Evolutionary conservation across 2,888 invertebrate genomes (phyloP).

Genomic region (Yponomeuta plumbellus): DNA sequence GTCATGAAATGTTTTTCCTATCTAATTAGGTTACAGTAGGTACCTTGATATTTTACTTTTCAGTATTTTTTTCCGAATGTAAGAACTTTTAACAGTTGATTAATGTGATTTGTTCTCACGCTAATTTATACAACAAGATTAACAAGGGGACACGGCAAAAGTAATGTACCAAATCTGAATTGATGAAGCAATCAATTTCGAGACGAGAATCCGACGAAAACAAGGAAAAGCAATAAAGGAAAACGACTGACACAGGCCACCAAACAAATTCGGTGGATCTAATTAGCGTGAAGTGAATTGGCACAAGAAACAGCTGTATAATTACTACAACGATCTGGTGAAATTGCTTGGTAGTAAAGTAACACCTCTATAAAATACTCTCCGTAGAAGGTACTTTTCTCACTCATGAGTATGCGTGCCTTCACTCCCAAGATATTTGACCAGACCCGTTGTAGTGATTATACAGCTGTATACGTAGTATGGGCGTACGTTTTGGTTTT

Average conservation of each 20-base stretch:
- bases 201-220: neutral
- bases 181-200: neutral
- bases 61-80: too few species aligned
- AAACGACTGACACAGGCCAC: slow-evolving; percentile 21
- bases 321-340: slow-evolving; percentile 14
- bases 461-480: too few species aligned
- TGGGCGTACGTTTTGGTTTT: too few species aligned
- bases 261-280: slow-evolving; percentile 29
- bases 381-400: too few species aligned
- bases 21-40: neutral
- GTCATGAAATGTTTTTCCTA: slow-evolving; percentile 14
- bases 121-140: too few species aligned
- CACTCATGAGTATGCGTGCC: too few species aligned
- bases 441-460: too few species aligned
- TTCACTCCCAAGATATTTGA: too few species aligned
- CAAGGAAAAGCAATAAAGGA: slow-evolving; percentile 17
- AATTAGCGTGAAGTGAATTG: slow-evolving; percentile 46
- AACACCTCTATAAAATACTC: slow-evolving; percentile 23
- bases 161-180: neutral
- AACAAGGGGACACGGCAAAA: neutral
- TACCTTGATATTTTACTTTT: neutral
- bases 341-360: slow-evolving; percentile 35
- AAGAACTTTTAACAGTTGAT: too few species aligned
- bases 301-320: slow-evolving; percentile 38
- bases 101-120: too few species aligned